Conservation (phyloP, 2,797 vertebrate genomes). For the Eulemur mongoz region DNA sequence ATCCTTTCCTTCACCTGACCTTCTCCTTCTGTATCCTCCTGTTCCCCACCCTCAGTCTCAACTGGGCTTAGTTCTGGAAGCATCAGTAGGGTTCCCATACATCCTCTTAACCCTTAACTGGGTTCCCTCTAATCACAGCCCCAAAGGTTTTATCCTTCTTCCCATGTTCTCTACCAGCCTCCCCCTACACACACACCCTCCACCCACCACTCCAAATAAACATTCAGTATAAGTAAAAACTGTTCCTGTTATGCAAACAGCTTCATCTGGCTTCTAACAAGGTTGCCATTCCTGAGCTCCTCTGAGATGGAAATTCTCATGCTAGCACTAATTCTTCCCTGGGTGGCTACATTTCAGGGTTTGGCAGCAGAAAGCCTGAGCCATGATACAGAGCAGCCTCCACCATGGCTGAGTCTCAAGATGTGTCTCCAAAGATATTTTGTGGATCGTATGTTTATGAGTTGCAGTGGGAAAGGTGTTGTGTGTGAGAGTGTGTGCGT, state of each 20-base stretch:
- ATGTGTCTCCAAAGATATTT: background rate
- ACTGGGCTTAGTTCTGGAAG: background rate
- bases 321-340: background rate
- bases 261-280: constrained; percentile 1
- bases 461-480: background rate
- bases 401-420: background rate
- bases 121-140: background rate
- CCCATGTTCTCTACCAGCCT: background rate
- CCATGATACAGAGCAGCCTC: background rate
- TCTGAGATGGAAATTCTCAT: background rate
- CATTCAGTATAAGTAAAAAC: background rate
- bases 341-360: background rate
- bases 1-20: constrained; percentile 21
- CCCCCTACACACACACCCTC: background rate
- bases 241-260: background rate
- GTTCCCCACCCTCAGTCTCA: background rate
- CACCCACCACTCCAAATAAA: background rate
- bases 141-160: background rate
- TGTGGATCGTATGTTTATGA: background rate
- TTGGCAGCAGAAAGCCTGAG: background rate
- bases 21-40: background rate
- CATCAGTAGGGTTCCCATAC: background rate
- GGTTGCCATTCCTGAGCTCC: background rate
- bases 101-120: background rate
- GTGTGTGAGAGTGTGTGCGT: background rate